A percentile compares a stretch with the other conserved stretches of the same genome.
These are phyloP conservation scores for Notodonta ziczac DNA, from an alignment of 2,888 invertebrate species.

Conservation along the genomic window DNA sequence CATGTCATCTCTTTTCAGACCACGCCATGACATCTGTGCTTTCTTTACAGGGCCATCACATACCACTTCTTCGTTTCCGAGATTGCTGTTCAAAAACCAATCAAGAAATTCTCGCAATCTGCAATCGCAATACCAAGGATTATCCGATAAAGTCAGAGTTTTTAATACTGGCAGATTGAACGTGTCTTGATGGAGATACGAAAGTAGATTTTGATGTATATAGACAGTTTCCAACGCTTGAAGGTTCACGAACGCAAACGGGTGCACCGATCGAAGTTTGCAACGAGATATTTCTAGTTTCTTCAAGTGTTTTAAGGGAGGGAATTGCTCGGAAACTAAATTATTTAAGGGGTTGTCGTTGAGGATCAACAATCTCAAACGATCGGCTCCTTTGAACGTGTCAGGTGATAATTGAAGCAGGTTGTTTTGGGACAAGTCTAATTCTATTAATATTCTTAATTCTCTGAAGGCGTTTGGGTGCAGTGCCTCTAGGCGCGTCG, in stretches of 20 bases:
- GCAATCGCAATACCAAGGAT: slow-evolving; percentile 96
- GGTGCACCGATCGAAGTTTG: slow-evolving; percentile 88
- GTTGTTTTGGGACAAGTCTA: slow-evolving; percentile 93
- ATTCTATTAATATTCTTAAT: slow-evolving; percentile 92
- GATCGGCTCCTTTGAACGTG: slow-evolving; percentile 93
- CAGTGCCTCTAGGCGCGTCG: slow-evolving; percentile 88
- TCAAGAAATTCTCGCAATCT: slow-evolving; percentile 91
- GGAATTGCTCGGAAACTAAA: slow-evolving; percentile 91
- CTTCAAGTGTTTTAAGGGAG: slow-evolving; percentile 90
- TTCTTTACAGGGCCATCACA: slow-evolving; percentile 89
- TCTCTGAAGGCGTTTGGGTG: slow-evolving; percentile 93
- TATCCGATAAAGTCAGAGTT: slow-evolving; percentile 91
- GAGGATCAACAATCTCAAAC: slow-evolving; percentile 90
- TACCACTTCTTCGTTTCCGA: slow-evolving; percentile 89
- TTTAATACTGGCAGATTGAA: slow-evolving; percentile 86
- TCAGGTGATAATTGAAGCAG: slow-evolving; percentile 89
- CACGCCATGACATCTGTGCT: slow-evolving; percentile 89
- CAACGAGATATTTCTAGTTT: slow-evolving; percentile 93
- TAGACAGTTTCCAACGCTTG: slow-evolving; percentile 92
- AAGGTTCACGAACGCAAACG: slow-evolving; percentile 90
- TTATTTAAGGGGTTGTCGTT: slow-evolving; percentile 92
- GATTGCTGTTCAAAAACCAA: slow-evolving; percentile 91
- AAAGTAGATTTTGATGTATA: slow-evolving; percentile 91
- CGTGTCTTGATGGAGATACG: slow-evolving; percentile 83
- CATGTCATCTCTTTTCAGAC: slow-evolving; percentile 89